These are phyloP conservation scores for Polydrusus cervinus DNA, from an alignment of 2,888 invertebrate genomes.

Conservation along the genomic window DNA sequence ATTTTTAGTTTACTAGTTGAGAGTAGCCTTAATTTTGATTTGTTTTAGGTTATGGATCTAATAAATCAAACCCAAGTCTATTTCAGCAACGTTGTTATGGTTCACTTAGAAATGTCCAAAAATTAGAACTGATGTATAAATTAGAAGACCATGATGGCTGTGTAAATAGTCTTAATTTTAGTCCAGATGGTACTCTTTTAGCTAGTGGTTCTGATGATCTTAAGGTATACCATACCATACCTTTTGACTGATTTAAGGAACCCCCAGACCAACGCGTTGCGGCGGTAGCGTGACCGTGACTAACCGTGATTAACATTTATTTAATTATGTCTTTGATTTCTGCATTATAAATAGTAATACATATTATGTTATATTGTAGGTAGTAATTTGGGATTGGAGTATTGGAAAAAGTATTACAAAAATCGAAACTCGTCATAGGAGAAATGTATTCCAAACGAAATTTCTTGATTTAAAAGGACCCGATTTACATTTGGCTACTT, in stretches of 20 bases:
- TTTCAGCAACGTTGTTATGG: conserved; percentile 80
- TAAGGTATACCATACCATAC: conserved; percentile 63
- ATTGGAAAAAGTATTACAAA: conserved; percentile 77
- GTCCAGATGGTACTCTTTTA: conserved; percentile 82
- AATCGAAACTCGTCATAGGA: conserved; percentile 87
- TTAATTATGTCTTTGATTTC: too few relatives aligned
- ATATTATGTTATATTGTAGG: conserved; percentile 63
- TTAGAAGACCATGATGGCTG: conserved; percentile 90
- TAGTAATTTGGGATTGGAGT: conserved; percentile 95
- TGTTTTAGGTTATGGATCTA: conserved; percentile 67
- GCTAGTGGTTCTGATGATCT: conserved; percentile 95
- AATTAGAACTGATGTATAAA: conserved; percentile 84
- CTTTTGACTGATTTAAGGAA: too few relatives aligned
- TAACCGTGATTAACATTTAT: too few relatives aligned
- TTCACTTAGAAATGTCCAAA: conserved; percentile 87
- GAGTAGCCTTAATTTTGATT: too few relatives aligned
- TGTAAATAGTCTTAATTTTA: conserved; percentile 94
- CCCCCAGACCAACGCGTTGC: too few relatives aligned
- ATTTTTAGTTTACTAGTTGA: too few relatives aligned
- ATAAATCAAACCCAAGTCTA: conserved; percentile 60
- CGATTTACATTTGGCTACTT: conserved; percentile 89
- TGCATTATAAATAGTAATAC: too few relatives aligned
- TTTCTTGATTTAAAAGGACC: conserved; percentile 84
- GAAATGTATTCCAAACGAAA: conserved; percentile 93
- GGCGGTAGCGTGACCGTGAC: too few relatives aligned